phyloP scores from a whole-genome alignment of 2,888 invertebrate genomes.

The Polydrusus pterygomalis region DNA sequence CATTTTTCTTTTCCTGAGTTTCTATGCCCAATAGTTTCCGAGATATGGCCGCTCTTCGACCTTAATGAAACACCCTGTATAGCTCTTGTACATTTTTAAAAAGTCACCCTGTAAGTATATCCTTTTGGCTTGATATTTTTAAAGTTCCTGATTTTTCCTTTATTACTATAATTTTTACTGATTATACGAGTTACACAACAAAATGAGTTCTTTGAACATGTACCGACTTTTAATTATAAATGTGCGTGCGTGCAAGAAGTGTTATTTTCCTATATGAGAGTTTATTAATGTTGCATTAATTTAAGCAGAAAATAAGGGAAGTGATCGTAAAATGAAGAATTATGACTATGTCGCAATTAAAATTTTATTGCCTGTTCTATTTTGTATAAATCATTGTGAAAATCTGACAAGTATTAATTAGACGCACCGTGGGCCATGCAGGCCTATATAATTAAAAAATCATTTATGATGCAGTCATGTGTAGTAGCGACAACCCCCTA shows the following conservation, averaged over 20 bases:
- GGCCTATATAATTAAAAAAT: slow-evolving; percentile 5
- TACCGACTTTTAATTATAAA: background rate
- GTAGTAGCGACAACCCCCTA: background rate
- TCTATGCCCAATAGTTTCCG: no score
- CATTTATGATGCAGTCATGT: background rate
- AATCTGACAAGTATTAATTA: slow-evolving; percentile 3
- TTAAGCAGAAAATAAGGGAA: background rate
- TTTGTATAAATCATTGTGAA: slow-evolving; percentile 8
- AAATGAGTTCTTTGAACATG: no score
- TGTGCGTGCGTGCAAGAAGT: background rate
- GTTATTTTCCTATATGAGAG: background rate
- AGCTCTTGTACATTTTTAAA: no score
- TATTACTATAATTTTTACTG: no score
- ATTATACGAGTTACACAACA: no score
- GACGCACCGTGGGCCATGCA: background rate
- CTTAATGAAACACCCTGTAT: no score
- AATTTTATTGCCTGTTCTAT: slow-evolving; percentile 1
- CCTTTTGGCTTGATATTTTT: no score
- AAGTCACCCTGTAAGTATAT: no score
- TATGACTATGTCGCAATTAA: slow-evolving; percentile 5
- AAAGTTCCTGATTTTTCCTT: no score
- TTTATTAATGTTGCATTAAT: background rate
- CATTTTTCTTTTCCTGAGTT: no score
- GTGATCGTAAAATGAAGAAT: background rate
- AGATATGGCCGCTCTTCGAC: no score